These are phyloP conservation scores for Panzeria rudis DNA, from an alignment of 2,888 invertebrate species.

Conservation along the genomic window DNA sequence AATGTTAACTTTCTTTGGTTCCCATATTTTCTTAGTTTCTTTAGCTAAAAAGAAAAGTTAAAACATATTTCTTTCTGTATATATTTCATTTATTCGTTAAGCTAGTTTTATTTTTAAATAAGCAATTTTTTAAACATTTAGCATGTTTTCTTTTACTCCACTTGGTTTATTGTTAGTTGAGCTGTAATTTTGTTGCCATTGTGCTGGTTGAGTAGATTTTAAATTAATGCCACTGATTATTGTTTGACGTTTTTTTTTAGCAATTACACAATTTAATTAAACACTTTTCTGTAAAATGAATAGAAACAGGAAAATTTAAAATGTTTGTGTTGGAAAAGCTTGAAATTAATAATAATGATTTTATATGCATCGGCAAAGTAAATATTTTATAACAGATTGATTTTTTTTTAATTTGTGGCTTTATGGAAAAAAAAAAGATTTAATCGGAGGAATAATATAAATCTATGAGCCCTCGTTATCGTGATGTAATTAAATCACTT, in stretches of 20 bases:
- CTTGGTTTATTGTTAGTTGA: conserved; percentile 40
- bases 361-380: conserved; percentile 35
- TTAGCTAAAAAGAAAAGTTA: not conserved
- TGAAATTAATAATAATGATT: not conserved
- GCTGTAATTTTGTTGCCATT: conserved; percentile 52
- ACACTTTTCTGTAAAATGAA: conserved; percentile 26
- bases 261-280: not conserved
- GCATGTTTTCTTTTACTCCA: not conserved
- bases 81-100: conserved; percentile 9
- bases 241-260: not conserved
- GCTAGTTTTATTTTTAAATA: conserved; percentile 6
- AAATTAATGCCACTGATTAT: conserved; percentile 45
- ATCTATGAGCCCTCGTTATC: no score
- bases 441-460: no score
- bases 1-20: conserved; percentile 11
- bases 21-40: conserved; percentile 22
- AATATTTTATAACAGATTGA: not conserved
- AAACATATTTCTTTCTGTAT: not conserved
- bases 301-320: not conserved
- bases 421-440: no score
- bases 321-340: not conserved
- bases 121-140: conserved; percentile 35
- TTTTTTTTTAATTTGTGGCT: no score
- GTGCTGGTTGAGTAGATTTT: conserved; percentile 65
- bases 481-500: no score